phyloP scores from a whole-genome alignment of 1,140 invertebrate species.

The Macrotrachela quadricornifera region DNA sequence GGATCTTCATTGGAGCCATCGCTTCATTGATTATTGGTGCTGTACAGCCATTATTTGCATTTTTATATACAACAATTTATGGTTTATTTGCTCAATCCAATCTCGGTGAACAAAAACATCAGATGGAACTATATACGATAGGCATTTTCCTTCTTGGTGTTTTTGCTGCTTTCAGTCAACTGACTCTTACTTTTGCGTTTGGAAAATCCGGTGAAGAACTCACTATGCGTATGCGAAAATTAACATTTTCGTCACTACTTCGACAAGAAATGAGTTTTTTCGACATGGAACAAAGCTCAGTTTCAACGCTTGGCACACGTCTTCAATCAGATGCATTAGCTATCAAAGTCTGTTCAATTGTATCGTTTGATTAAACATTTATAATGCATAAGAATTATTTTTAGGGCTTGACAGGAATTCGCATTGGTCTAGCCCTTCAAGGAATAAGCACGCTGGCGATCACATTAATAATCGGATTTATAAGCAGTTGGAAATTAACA shows the following conservation, averaged over 20 bases:
- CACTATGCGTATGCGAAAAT: slow-evolving; percentile 42
- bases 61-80: no score
- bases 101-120: no score
- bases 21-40: no score
- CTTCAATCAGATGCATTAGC: slow-evolving; percentile 36
- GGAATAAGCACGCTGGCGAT: slow-evolving; percentile 46
- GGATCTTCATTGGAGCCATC: no score
- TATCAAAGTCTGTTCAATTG: slow-evolving; percentile 20
- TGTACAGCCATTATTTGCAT: no score
- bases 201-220: slow-evolving; percentile 42
- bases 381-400: slow-evolving; percentile 41
- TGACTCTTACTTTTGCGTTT: no score
- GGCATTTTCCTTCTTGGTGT: no score
- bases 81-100: no score
- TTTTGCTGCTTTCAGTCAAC: no score
- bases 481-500: slow-evolving; percentile 57
- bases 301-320: slow-evolving; percentile 33
- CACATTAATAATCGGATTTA: slow-evolving; percentile 47
- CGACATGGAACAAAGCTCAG: slow-evolving; percentile 33
- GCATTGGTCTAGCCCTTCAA: slow-evolving; percentile 54
- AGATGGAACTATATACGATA: no score
- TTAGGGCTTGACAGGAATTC: slow-evolving; percentile 57
- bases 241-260: slow-evolving; percentile 39
- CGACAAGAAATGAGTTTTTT: slow-evolving; percentile 35
- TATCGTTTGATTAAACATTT: no score